Conservation (phyloP, 2,888 invertebrate species). For the Cerastoderma edule region DNA sequence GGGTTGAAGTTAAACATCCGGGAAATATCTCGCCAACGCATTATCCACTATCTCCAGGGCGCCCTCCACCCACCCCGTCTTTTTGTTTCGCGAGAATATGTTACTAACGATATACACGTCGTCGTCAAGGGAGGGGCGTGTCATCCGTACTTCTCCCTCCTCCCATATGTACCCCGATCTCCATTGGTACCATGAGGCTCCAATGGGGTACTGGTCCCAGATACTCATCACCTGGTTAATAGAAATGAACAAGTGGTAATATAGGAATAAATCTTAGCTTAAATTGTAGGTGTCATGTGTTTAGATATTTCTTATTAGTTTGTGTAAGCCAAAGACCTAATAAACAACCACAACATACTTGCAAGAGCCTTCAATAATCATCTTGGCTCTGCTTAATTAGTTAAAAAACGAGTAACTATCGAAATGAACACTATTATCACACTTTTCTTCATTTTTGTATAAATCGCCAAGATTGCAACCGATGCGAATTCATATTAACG, state of each 20-base stretch:
- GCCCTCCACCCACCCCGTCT: no score
- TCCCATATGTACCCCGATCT: constrained; percentile 7
- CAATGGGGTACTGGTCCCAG: background rate
- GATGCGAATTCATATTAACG: background rate
- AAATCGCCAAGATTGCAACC: background rate
- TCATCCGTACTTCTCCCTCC: background rate
- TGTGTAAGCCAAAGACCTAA: no score
- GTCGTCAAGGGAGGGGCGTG: background rate
- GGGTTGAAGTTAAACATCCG: no score
- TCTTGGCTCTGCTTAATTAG: background rate
- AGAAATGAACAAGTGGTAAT: background rate
- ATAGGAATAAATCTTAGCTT: background rate
- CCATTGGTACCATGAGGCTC: background rate
- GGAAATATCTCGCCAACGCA: no score
- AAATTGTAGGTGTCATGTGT: background rate
- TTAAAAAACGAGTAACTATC: no score
- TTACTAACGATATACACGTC: background rate
- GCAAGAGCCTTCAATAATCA: background rate
- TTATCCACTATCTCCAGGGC: no score
- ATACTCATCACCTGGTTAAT: background rate
- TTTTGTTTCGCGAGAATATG: no score
- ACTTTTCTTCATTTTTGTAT: background rate
- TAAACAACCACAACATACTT: background rate
- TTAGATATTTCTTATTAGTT: background rate
- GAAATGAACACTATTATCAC: background rate